Conservation (phyloP, 1,140 invertebrate genomes). For the Diploscapter pachys region DNA sequence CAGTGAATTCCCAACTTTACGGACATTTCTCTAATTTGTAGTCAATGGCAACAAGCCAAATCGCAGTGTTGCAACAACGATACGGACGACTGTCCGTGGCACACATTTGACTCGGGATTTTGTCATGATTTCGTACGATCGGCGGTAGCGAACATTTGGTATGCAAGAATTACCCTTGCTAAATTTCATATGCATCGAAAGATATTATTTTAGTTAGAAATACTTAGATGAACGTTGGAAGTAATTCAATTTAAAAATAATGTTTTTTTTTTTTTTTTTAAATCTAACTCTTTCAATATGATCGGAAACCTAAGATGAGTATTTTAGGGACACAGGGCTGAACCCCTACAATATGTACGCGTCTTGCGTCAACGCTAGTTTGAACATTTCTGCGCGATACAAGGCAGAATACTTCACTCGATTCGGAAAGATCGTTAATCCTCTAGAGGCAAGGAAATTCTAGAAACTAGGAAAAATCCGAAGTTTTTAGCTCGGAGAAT, state of each 20-base stretch:
- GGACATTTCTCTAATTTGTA: too few species aligned
- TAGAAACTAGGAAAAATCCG: constrained; percentile 8
- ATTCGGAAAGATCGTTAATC: constrained; percentile 19
- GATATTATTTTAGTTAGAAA: constrained; percentile 28
- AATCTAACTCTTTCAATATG: too few species aligned
- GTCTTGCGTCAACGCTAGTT: constrained; percentile 15
- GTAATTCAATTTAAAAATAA: background rate
- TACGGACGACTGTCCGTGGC: constrained; percentile 37
- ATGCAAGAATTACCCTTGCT: background rate
- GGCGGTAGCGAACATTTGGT: constrained; percentile 26
- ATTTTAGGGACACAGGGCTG: constrained; percentile 19
- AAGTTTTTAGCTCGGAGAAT: constrained; percentile 2
- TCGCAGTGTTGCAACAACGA: constrained; percentile 31
- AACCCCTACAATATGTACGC: constrained; percentile 42
- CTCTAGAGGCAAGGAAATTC: constrained; percentile 22
- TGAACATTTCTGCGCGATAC: constrained; percentile 11
- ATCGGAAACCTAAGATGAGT: background rate
- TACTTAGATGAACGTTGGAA: constrained; percentile 25
- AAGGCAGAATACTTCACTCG: constrained; percentile 25
- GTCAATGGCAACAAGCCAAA: constrained; percentile 34
- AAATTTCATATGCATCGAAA: background rate
- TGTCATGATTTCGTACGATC: constrained; percentile 34
- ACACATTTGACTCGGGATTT: constrained; percentile 27
- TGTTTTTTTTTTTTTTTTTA: background rate
- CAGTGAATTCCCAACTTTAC: too few species aligned